These are phyloP conservation scores for Dichetophora obliterata DNA, from an alignment of 2,888 invertebrate species.

Conservation along the genomic window DNA sequence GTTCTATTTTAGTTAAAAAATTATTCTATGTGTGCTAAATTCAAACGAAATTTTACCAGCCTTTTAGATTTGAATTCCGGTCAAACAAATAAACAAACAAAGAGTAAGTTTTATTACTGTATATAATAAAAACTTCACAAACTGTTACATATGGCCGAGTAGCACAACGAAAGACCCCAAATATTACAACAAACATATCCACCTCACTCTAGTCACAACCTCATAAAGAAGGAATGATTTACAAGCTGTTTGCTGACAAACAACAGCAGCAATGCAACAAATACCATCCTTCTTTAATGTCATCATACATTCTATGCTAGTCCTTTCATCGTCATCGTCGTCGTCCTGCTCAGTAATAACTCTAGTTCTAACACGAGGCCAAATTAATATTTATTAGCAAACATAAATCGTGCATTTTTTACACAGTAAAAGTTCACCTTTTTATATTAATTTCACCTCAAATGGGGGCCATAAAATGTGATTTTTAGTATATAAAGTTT, in stretches of 20 bases:
- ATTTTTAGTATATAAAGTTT: slow-evolving; percentile 27
- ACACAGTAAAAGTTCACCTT: background rate
- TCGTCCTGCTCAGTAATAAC: slow-evolving; percentile 11
- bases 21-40: too few relatives aligned
- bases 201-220: background rate
- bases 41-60: too few relatives aligned
- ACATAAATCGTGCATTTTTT: slow-evolving; percentile 22
- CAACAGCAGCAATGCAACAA: background rate
- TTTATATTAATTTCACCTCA: slow-evolving; percentile 15
- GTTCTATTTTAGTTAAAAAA: too few relatives aligned
- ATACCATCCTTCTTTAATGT: background rate
- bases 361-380: slow-evolving; percentile 18
- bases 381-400: slow-evolving; percentile 26
- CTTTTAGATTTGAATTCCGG: too few relatives aligned
- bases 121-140: too few relatives aligned
- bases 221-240: slow-evolving; percentile 2
- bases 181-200: too few relatives aligned
- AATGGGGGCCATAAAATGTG: slow-evolving; percentile 11
- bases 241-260: slow-evolving; percentile 23
- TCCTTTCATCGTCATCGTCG: background rate
- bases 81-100: too few relatives aligned
- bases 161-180: too few relatives aligned
- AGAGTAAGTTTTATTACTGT: too few relatives aligned
- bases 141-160: too few relatives aligned
- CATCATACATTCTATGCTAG: background rate